Conservation (phyloP, 2,113 vertebrate genomes). For the Collichthys lucidus region DNA sequence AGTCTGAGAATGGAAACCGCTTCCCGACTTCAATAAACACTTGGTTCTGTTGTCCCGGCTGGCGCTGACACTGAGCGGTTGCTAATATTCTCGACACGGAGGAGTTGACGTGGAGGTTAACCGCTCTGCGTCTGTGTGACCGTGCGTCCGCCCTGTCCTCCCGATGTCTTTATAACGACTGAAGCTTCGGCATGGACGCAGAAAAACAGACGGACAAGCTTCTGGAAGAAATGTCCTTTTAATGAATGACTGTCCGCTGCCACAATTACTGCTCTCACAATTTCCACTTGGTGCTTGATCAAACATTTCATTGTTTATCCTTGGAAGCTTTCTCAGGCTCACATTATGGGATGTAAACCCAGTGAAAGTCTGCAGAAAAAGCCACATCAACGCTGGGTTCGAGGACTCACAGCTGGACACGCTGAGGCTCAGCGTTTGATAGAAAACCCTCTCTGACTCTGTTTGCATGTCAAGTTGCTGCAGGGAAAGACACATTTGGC, state of each 20-base stretch:
- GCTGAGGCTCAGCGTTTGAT: slow-evolving; percentile 40
- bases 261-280: slow-evolving; percentile 66
- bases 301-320: slow-evolving; percentile 60
- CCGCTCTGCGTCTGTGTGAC: not conserved
- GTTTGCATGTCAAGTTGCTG: slow-evolving; percentile 53
- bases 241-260: slow-evolving; percentile 63
- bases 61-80: slow-evolving; percentile 36
- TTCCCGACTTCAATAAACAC: slow-evolving; percentile 37
- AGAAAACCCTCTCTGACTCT: slow-evolving; percentile 29
- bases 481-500: slow-evolving; percentile 50
- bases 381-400: slow-evolving; percentile 60
- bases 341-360: slow-evolving; percentile 56
- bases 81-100: slow-evolving; percentile 26
- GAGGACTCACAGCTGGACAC: slow-evolving; percentile 57
- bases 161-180: slow-evolving; percentile 44
- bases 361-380: slow-evolving; percentile 53
- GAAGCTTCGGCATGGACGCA: not conserved
- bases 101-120: slow-evolving; percentile 40
- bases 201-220: slow-evolving; percentile 26
- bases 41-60: slow-evolving; percentile 10
- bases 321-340: slow-evolving; percentile 47
- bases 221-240: slow-evolving; percentile 54
- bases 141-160: not conserved
- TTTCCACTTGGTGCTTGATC: slow-evolving; percentile 63
- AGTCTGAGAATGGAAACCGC: not conserved